Evolutionary conservation across 2,888 invertebrate genomes (phyloP), one percentile per base, ranked within the genome.

Genomic region (Tiliacea aurago): DNA sequence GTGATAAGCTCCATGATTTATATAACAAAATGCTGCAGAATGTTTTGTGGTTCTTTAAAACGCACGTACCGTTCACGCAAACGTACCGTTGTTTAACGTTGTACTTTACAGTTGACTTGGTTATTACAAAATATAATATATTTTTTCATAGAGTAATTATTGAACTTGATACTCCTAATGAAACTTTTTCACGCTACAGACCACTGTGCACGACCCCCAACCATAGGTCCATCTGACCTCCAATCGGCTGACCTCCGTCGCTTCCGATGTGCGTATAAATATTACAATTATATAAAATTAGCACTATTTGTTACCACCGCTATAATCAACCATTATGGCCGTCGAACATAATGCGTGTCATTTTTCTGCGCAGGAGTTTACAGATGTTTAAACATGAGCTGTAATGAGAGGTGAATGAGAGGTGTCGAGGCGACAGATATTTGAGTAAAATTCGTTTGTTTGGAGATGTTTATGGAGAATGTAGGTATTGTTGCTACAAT

Each of bases 251-350:
- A 87, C 90, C 89, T 82, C 84, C 45, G 62, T 58, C 90, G 89
- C 91, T 90, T 90, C 92, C 89, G 91, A 91, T 86, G 83, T 83
- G 80, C 76, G 83, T 83, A 90, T 90, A 90, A 91, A 90, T 90
- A 91, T 88, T 83, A 88, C 87, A 84, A 92, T 91, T 89, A 90
- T 83, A 87, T 81, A 82, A 87, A 91, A 92, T 92, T 92, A 91
- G 88, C 88, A 89, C 89, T 90, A 92, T 92, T 91, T 91, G 91
- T 91, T 90, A 90, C 89, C 59, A 15, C 5, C 61, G 73, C 74
- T 72, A 76, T 51, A 76, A 76, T 82, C 74, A 6, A 76, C 70
- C 71, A 85, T 86, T 85, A 86, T 62, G 62, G 59, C 62, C 73
- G 72, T 80, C 84, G 58, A 69, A 68, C 70, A 73, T 86, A 86